Evolutionary conservation across 2,113 vertebrate species (phyloP).

Genomic region (Puffinus mauretanicus): DNA sequence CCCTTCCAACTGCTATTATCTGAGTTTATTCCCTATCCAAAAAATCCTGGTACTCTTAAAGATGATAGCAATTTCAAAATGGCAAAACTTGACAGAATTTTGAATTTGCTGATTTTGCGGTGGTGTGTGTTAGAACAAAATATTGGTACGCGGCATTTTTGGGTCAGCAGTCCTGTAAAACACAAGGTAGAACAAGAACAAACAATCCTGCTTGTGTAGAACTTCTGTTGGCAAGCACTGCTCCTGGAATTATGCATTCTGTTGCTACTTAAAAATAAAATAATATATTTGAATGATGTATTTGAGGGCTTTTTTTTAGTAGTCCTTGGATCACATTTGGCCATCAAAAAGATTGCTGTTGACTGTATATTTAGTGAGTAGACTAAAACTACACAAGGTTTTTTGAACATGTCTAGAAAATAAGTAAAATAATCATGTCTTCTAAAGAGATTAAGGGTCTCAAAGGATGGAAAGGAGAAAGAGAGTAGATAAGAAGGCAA

Average conservation of each 20-base stretch:
- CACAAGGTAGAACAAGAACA: not conserved
- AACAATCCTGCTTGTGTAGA: not conserved
- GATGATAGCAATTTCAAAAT: not conserved
- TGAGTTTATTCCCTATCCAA: not conserved
- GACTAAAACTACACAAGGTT: not conserved
- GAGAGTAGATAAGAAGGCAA: not conserved
- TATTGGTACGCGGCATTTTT: not conserved
- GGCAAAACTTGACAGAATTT: not conserved
- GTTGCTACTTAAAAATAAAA: not conserved
- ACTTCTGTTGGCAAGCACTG: not conserved
- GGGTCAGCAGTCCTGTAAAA: not conserved
- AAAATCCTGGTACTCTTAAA: not conserved
- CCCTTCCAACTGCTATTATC: not conserved
- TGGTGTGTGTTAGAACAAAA: not conserved
- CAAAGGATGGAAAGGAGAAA: not conserved
- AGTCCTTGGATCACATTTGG: not conserved
- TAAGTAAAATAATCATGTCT: not conserved
- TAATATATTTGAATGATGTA: not conserved
- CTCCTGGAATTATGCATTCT: not conserved
- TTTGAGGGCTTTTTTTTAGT: not conserved
- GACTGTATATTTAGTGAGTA: not conserved
- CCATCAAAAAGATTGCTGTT: not conserved
- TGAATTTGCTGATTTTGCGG: not conserved
- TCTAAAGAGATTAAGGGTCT: not conserved
- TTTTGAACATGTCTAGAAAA: not conserved